phyloP scores from a whole-genome alignment of 2,113 vertebrate species.

The Neomonachus schauinslandi region DNA sequence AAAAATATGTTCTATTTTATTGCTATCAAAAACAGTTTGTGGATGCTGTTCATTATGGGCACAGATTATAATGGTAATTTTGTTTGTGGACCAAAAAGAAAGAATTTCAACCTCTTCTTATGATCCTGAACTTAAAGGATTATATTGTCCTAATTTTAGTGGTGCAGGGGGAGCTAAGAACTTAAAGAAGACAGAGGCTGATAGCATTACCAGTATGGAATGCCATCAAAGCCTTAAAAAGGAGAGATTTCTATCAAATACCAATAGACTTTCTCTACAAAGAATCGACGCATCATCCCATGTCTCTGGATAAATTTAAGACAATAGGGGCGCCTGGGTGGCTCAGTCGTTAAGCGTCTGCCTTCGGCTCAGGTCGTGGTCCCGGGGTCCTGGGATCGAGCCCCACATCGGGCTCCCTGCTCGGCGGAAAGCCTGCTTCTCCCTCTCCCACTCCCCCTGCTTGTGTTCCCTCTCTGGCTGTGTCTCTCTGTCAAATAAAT shows the following conservation, averaged over 20 bases:
- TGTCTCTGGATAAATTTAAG: background rate
- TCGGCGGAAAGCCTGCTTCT: no score
- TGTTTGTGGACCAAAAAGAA: background rate
- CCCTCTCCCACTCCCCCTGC: no score
- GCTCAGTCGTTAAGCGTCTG: no score
- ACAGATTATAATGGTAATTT: background rate
- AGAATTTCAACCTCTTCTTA: background rate
- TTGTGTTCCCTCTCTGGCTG: no score
- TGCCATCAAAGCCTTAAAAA: background rate
- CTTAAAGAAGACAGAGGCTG: background rate
- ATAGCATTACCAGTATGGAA: background rate
- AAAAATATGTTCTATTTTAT: background rate
- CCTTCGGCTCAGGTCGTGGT: no score
- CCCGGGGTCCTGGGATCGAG: no score
- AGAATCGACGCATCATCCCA: background rate
- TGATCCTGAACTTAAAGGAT: background rate
- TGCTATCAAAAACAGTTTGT: background rate
- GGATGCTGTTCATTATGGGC: background rate
- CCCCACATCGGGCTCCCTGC: no score
- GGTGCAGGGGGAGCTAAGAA: rapidly evolving
- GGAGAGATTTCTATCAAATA: background rate
- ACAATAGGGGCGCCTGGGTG: background rate
- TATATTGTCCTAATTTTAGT: background rate
- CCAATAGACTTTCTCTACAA: background rate
- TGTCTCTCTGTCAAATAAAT: no score